Percentiles rank a stretch among this genome's conserved stretches.
phyloP scores from a whole-genome alignment of 92 coral and sea anemone species.

The Epizoanthus illoricatus region DNA sequence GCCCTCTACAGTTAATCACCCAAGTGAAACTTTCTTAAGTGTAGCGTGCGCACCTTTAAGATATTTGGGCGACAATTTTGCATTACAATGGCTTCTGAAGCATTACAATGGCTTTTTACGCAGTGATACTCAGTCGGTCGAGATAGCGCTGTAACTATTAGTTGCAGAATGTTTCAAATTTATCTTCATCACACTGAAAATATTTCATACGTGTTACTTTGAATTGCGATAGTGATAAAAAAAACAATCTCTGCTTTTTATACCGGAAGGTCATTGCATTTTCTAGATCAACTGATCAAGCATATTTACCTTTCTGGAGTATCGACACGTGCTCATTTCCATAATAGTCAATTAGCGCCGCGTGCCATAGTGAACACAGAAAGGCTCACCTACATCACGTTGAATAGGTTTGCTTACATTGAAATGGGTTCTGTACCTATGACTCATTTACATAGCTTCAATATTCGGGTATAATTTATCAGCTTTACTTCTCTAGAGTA shows the following conservation, averaged over 20 bases:
- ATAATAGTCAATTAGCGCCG: conserved; percentile 65
- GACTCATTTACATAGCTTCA: neutral
- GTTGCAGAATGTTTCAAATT: neutral
- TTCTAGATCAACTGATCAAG: conserved; percentile 42
- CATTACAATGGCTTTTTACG: conserved; percentile 1
- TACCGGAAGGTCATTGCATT: conserved; percentile 36
- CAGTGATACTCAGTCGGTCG: neutral
- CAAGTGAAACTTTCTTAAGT: neutral
- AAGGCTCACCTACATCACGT: neutral
- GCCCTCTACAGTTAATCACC: neutral
- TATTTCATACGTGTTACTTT: neutral
- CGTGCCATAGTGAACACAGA: conserved; percentile 56
- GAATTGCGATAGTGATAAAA: neutral
- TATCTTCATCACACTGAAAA: neutral
- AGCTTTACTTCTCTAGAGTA: neutral
- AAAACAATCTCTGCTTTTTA: neutral
- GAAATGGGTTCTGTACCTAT: neutral
- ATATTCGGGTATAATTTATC: neutral
- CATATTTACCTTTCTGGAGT: conserved; percentile 45
- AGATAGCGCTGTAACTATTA: neutral
- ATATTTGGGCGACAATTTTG: neutral
- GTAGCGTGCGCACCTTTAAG: neutral
- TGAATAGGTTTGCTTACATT: conserved; percentile 5
- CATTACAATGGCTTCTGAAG: conserved; percentile 31
- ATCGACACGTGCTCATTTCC: conserved; percentile 79